Evolutionary conservation across 2,888 invertebrate species (phyloP), one percentile per base, ranked within the genome.

Genomic region (Fragum whitleyi): DNA sequence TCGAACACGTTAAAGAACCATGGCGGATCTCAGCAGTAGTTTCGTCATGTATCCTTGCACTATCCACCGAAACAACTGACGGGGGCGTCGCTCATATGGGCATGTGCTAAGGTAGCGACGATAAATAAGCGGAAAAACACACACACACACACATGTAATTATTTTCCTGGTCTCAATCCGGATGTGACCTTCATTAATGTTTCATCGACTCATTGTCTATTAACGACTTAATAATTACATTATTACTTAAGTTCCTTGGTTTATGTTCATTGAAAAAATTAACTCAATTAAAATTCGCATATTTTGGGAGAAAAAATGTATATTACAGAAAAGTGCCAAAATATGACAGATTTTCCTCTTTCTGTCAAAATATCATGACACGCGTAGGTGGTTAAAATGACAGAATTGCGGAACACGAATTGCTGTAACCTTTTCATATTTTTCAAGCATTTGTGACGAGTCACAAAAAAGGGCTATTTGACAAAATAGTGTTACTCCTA

Each of bases 341-440:
- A 47, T 47, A 5, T 47, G 47, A 47, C 47, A 47, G 47, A 47
- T 47, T 47, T 47, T 47, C 47, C 47, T 47, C n/a, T 47, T 47
- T 47, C 47, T 47, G 47, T 47, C 47, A 47, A 47, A 47, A 47
- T 47, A 19, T 47, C 47, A 47, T 47, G 47, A n/a, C 47, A n/a
- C 47, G 5, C n/a, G 47, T 47, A 47, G 47, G 47, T 14, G 47
- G 47, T 19, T 14, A 9, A 47, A 19, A 19, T 47, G 47, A 47
- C 47, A 47, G n/a, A 47, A 47, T 47, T 19, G 47, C 47, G 47
- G 47, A 47, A 47, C 47, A 19, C 14, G n/a, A 47, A 47, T 47
- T 36, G 9, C 32, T 6, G 32, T 9, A 9, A 36, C 32, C 32
- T 36, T 36, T 36, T 36, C 32, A 36, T 36, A 36, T 36, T 36